phyloP scores from a whole-genome alignment of 2,797 vertebrate species.

The Ctenochaetus hawaiiensis region DNA sequence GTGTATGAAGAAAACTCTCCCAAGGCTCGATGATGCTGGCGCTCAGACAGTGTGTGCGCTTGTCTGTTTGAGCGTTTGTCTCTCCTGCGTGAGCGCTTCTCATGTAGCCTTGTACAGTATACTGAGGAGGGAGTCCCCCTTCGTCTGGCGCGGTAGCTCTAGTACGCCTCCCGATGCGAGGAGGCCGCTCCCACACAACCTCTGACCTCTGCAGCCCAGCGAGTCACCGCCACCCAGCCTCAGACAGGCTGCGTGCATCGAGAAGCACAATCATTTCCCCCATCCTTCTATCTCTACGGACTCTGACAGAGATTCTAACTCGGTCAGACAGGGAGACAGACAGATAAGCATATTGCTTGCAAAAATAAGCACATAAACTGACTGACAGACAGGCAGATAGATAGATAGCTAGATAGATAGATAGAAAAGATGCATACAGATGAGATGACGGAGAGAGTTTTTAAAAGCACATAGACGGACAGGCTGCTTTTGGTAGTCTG shows the following conservation, averaged over 20 bases:
- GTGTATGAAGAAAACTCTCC: conserved; percentile 63
- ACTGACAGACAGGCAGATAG: conserved; percentile 33
- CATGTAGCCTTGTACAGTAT: conserved; percentile 68
- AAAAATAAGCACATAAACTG: conserved; percentile 71
- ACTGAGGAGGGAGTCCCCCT: conserved; percentile 57
- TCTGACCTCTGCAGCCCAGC: conserved; percentile 78
- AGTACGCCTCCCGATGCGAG: conserved; percentile 44
- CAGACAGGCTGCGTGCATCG: conserved; percentile 59
- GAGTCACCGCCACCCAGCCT: conserved; percentile 51
- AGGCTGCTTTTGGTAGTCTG: conserved; percentile 58
- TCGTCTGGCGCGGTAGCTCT: conserved; percentile 61
- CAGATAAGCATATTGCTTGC: conserved; percentile 69
- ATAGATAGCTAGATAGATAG: conserved; percentile 32
- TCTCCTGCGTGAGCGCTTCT: conserved; percentile 62
- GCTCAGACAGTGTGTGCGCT: conserved; percentile 36
- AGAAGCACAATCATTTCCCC: conserved; percentile 80
- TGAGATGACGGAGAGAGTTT: conserved; percentile 55
- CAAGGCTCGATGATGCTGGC: conserved; percentile 49
- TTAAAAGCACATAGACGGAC: conserved; percentile 71
- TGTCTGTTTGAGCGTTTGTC: conserved; percentile 38
- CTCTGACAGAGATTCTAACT: conserved; percentile 59
- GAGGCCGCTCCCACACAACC: conserved; percentile 76
- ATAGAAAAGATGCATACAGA: conserved; percentile 44
- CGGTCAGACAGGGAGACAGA: conserved; percentile 61
- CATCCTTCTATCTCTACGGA: conserved; percentile 58